Base-by-base conservation (phyloP, 2,113 vertebrate species). In the Carassius auratus region DNA sequence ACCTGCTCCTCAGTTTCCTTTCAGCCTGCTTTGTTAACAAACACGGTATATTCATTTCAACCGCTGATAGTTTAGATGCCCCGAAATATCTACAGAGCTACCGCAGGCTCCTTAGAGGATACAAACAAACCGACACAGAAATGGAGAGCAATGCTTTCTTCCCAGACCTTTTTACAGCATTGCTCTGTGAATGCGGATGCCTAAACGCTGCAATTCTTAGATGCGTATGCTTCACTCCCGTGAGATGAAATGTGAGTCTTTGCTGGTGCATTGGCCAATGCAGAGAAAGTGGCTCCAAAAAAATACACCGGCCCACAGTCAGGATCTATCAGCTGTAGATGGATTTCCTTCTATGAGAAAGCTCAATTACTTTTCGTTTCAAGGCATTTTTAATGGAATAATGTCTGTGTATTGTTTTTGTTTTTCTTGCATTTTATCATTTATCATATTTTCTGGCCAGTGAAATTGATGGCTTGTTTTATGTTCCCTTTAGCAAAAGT, bases 241-340 rank as follows among this genome's bases (percentile, higher is more conserved):
- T 74, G 79, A 76, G 87, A 75, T 62, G 80, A 79, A 91, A 93
- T 66, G 90, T 91, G 86, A 94, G 78, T 83, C 50, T 50, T 69
- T 61, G 9, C 45, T 26, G 17, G 52, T 57, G 23, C 61, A 84
- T 76, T 36, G 66, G 68, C 21, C 68, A 73, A 73, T 33, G 42
- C 55, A 42, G 21, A 33, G 0, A 83, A 38, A 59, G 30, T 33
- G 26, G 10, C 23, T 81, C 3, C 4, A 69, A 52, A 33, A 71
- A 71, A 17, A 71, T 62, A 62, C 64, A 66, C 26, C n/a, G 1
- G 36, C 57, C 17, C 2, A 5, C 55, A 42, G 23, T 12, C 64
- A 83, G 23, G 48, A 36, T 52, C 30, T 30, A 19, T 76, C 76
- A 33, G n/a, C 50, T 71, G 1, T 73, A 73, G 21, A 66, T n/a